phyloP scores from a whole-genome alignment of 37 sponge, comb jelly and placozoan species.

The Aplysina aerophoba region DNA sequence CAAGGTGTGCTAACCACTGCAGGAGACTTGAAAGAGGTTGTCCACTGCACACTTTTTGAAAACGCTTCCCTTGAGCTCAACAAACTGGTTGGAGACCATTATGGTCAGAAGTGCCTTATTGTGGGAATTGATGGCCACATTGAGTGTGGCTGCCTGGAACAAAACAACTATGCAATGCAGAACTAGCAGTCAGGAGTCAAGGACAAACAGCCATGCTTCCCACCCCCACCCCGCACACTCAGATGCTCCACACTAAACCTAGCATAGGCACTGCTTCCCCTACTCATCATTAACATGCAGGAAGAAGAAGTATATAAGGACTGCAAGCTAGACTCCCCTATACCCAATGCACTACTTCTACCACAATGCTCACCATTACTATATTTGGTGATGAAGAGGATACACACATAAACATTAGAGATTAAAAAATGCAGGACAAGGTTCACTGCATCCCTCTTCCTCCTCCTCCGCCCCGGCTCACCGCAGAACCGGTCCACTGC shows the following conservation, averaged over 20 bases:
- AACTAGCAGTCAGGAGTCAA: conserved; percentile 41
- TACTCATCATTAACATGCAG: too few species aligned
- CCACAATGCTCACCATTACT: too few species aligned
- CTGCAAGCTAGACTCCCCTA: too few species aligned
- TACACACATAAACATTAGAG: conserved; percentile 35
- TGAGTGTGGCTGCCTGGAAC: conserved; percentile 82
- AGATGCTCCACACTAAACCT: too few species aligned
- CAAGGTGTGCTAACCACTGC: conserved; percentile 64
- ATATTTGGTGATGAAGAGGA: conserved; percentile 19
- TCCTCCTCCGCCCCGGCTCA: conserved; percentile 18
- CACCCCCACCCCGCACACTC: too few species aligned
- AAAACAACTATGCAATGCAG: conserved; percentile 74
- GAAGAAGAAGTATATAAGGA: too few species aligned
- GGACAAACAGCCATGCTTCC: too few species aligned
- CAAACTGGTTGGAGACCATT: conserved; percentile 97
- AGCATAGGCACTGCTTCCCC: too few species aligned
- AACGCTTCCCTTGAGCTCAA: conserved; percentile 95
- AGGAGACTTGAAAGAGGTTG: conserved; percentile 94
- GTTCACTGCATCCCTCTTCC: not conserved
- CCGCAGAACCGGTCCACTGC: conserved; percentile 32
- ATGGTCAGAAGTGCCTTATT: conserved; percentile 80
- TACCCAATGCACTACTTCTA: too few species aligned
- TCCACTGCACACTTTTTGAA: conserved; percentile 93
- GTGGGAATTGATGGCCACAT: conserved; percentile 97
- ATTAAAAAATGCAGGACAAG: conserved; percentile 23